phyloP scores from a whole-genome alignment of 1,140 invertebrate species.

The Pissodes strobi region DNA sequence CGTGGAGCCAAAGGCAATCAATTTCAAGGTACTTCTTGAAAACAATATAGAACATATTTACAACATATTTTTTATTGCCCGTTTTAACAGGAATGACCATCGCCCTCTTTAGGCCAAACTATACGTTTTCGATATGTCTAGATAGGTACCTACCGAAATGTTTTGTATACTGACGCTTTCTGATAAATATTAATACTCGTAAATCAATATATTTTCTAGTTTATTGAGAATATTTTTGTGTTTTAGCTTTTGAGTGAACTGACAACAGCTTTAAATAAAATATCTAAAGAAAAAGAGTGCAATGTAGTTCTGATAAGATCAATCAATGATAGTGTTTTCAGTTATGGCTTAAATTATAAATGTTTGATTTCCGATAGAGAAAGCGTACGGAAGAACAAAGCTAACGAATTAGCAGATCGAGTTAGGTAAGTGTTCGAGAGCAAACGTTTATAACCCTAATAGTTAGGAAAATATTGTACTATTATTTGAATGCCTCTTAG shows the following conservation, averaged over 20 bases:
- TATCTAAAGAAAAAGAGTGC: conserved; percentile 65
- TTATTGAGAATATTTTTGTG: conserved; percentile 12
- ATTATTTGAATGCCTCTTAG: no score
- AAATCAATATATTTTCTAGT: neutral
- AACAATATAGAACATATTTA: no score
- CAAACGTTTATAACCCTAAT: no score
- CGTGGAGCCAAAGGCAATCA: no score
- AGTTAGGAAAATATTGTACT: no score
- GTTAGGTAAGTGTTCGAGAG: conserved; percentile 68
- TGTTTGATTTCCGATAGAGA: conserved; percentile 62
- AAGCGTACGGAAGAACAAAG: conserved; percentile 63
- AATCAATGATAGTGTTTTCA: conserved; percentile 65
- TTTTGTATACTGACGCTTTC: no score
- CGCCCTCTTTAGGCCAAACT: no score
- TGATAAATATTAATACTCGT: neutral
- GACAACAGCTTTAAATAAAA: conserved; percentile 61
- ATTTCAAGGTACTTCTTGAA: no score
- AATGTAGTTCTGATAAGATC: conserved; percentile 68
- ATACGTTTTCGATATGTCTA: no score
- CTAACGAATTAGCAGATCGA: conserved; percentile 62
- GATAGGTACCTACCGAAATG: no score
- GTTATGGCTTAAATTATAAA: conserved; percentile 73
- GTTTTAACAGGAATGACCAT: no score
- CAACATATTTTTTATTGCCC: no score
- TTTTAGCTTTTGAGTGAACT: conserved; percentile 69